A percentile compares a stretch with the other conserved stretches of the same genome.
Conservation (phyloP, 2,113 vertebrate genomes). For the Coryphaenoides rupestris region DNA sequence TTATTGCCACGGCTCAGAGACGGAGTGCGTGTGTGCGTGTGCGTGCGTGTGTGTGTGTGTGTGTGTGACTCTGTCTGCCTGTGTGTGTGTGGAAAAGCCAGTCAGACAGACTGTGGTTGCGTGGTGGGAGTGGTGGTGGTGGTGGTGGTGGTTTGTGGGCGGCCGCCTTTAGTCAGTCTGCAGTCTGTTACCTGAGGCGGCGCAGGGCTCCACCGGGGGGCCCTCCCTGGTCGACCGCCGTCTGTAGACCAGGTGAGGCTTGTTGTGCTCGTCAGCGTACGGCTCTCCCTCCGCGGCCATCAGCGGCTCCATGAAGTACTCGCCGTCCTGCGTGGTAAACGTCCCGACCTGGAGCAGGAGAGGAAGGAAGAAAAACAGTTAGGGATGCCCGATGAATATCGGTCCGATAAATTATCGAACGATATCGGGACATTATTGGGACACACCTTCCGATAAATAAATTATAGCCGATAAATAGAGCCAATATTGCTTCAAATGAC, state of each 20-base stretch:
- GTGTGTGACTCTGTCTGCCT: too few species aligned
- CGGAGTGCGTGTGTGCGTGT: constrained; percentile 33
- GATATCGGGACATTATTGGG: too few species aligned
- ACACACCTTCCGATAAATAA: too few species aligned
- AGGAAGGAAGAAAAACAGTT: constrained; percentile 16
- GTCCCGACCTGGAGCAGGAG: constrained; percentile 57
- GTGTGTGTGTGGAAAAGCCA: constrained; percentile 16
- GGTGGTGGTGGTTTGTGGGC: constrained; percentile 2
- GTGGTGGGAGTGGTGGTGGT: too few species aligned
- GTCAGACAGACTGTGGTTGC: constrained; percentile 55
- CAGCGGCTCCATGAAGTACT: constrained; percentile 94
- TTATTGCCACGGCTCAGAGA: constrained; percentile 28
- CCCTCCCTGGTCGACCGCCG: constrained; percentile 68
- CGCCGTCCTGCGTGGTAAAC: constrained; percentile 84
- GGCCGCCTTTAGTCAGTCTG: constrained; percentile 33
- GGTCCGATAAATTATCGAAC: too few species aligned
- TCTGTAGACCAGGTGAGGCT: constrained; percentile 91
- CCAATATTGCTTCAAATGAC: too few species aligned
- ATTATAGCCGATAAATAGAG: too few species aligned
- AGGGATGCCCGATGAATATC: too few species aligned
- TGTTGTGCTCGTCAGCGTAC: constrained; percentile 87
- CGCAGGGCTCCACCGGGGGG: constrained; percentile 69
- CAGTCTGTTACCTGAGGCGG: constrained; percentile 82
- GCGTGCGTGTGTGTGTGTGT: neutral
- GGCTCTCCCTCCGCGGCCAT: constrained; percentile 77